Conservation (phyloP, 2,113 vertebrate genomes). For the Prunella himalayana region DNA sequence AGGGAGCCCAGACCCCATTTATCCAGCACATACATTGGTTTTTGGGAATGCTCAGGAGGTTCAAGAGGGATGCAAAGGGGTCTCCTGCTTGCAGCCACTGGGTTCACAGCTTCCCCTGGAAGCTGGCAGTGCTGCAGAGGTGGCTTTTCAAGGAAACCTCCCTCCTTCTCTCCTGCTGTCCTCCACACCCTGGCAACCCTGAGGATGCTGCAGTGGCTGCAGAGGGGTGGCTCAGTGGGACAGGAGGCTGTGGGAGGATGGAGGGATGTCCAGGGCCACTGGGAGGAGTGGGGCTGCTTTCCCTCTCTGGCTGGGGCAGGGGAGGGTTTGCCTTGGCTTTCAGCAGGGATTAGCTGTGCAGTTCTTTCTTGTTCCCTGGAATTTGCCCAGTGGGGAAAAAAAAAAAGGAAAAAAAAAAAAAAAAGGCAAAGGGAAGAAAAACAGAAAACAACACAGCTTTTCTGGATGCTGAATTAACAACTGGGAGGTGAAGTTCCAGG, state of each 20-base stretch:
- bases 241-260: background rate
- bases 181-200: background rate
- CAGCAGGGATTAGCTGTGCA: background rate
- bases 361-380: background rate
- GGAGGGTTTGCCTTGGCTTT: background rate
- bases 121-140: background rate
- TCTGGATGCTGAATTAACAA: background rate
- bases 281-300: background rate
- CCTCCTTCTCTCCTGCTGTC: background rate
- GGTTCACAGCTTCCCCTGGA: background rate
- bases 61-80: background rate
- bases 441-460: background rate
- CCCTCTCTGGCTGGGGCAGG: background rate
- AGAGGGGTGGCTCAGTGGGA: background rate
- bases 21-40: fast-evolving
- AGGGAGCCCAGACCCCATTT: background rate
- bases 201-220: background rate
- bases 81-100: background rate
- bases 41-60: background rate
- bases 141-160: background rate
- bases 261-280: background rate
- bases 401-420: fast-evolving
- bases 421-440: fast-evolving
- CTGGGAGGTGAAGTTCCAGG: background rate
- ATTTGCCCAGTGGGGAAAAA: background rate